A percentile compares a stretch with the other conserved stretches of the same genome.
Conservation (phyloP, 1,140 invertebrate species). For the Zaprionus nigranus region DNA sequence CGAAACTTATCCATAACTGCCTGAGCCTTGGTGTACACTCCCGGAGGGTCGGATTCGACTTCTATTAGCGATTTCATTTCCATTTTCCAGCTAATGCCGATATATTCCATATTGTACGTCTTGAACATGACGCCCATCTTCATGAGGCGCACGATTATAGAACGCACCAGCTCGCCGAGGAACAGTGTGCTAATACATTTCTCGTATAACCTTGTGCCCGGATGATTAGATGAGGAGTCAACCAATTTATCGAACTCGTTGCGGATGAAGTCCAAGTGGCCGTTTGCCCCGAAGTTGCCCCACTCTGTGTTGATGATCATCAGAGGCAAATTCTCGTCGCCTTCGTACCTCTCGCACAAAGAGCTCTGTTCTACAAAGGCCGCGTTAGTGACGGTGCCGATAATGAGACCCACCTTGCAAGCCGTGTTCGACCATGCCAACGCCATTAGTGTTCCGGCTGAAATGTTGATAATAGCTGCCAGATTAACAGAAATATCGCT, state of each 20-base stretch:
- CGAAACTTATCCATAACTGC: slow-evolving; percentile 94
- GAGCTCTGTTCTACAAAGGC: slow-evolving; percentile 95
- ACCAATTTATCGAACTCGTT: slow-evolving; percentile 95
- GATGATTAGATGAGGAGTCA: slow-evolving; percentile 92
- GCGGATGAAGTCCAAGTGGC: slow-evolving; percentile 92
- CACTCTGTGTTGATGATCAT: slow-evolving; percentile 98
- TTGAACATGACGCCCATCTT: slow-evolving; percentile 47
- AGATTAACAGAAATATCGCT: slow-evolving; percentile 89
- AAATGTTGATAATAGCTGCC: slow-evolving; percentile 97
- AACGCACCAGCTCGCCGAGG: slow-evolving; percentile 92
- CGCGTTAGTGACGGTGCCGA: slow-evolving; percentile 97
- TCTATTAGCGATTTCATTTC: slow-evolving; percentile 98
- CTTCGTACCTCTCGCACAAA: slow-evolving; percentile 85
- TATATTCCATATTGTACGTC: slow-evolving; percentile 44
- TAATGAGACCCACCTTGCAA: slow-evolving; percentile 84
- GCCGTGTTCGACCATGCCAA: slow-evolving; percentile 49
- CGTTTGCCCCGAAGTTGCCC: slow-evolving; percentile 97
- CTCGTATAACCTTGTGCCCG: slow-evolving; percentile 92
- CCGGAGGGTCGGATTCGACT: slow-evolving; percentile 93
- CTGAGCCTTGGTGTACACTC: slow-evolving; percentile 89
- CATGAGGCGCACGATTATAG: slow-evolving; percentile 49
- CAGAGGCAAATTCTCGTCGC: slow-evolving; percentile 84
- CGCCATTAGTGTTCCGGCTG: slow-evolving; percentile 94
- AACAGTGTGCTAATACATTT: slow-evolving; percentile 97
- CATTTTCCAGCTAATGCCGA: slow-evolving; percentile 85